A percentile compares a stretch with the other conserved stretches of the same genome.
phyloP scores from a whole-genome alignment of 2,113 vertebrate species.

The Petrocephalus zakoni region DNA sequence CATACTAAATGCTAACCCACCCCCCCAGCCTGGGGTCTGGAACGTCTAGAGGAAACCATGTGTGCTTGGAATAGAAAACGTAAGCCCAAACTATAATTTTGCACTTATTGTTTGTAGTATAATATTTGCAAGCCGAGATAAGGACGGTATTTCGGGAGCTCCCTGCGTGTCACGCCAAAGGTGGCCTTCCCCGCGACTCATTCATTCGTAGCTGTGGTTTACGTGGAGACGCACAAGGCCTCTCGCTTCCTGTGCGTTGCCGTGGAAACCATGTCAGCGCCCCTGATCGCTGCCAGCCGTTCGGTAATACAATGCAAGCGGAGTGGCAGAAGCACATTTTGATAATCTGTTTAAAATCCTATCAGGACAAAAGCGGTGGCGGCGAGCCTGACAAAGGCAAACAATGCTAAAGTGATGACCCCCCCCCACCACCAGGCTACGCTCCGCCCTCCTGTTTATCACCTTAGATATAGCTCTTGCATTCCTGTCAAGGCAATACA shows the following conservation, averaged over 20 bases:
- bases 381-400: slow-evolving; percentile 16
- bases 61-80: neutral
- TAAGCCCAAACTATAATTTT: neutral
- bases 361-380: slow-evolving; percentile 2
- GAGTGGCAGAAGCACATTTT: slow-evolving; percentile 26
- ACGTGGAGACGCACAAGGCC: slow-evolving; percentile 18
- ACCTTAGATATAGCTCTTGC: neutral
- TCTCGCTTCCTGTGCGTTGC: slow-evolving; percentile 27
- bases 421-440: neutral
- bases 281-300: slow-evolving; percentile 26
- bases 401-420: slow-evolving; percentile 20
- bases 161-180: neutral
- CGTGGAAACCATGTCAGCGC: slow-evolving; percentile 18
- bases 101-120: neutral
- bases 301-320: slow-evolving; percentile 28
- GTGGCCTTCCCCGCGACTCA: neutral
- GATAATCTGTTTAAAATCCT: slow-evolving; percentile 32
- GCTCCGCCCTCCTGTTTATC: neutral
- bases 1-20: neutral
- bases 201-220: slow-evolving; percentile 19
- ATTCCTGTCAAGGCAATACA: neutral
- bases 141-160: neutral
- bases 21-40: neutral
- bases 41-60: neutral
- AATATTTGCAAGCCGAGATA: neutral